Conservation (phyloP, 2,113 vertebrate species). For the Salvelinus sp. region DNA sequence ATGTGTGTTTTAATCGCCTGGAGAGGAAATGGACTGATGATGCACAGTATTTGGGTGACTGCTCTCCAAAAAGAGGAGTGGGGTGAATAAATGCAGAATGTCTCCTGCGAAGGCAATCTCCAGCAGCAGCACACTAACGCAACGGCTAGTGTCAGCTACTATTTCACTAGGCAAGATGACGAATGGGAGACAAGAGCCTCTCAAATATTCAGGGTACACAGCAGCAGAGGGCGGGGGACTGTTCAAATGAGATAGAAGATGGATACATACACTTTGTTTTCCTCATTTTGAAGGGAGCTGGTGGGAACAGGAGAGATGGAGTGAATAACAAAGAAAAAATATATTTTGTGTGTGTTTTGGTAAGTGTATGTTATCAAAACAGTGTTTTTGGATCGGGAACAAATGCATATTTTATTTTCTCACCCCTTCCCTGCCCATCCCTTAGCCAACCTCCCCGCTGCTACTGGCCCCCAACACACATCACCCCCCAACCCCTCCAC, state of each 20-base stretch:
- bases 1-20: background rate
- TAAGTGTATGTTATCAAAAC: constrained; percentile 47
- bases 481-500: no score
- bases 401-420: constrained; percentile 73
- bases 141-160: constrained; percentile 68
- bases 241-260: constrained; percentile 13
- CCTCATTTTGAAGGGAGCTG: constrained; percentile 38
- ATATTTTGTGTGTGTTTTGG: constrained; percentile 46
- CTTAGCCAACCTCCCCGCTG: background rate
- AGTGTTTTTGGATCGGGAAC: constrained; percentile 60
- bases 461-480: constrained; percentile 7
- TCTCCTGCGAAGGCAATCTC: constrained; percentile 57
- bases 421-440: constrained; percentile 16
- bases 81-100: constrained; percentile 54
- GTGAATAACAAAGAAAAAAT: constrained; percentile 23
- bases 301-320: constrained; percentile 15
- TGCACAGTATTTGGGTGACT: constrained; percentile 43
- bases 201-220: constrained; percentile 67
- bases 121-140: constrained; percentile 58
- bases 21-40: constrained; percentile 27
- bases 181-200: constrained; percentile 68
- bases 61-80: constrained; percentile 39
- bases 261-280: constrained; percentile 40
- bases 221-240: background rate
- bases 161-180: constrained; percentile 73